Base-by-base conservation (phyloP, 2,888 invertebrate species). In the Agriopis marginaria region DNA sequence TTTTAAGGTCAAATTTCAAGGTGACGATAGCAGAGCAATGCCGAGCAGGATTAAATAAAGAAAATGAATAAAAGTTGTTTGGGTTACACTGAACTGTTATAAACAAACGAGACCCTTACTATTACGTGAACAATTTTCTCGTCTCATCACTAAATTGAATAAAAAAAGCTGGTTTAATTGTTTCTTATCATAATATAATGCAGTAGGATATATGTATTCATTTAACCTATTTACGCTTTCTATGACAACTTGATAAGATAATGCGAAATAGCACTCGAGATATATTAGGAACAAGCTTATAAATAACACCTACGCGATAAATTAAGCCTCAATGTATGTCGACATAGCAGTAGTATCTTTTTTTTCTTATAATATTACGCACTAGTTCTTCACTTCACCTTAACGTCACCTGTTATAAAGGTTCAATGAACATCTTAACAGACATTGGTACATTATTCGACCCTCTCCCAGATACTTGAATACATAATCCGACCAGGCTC, bases 171-270 rank as follows among this genome's bases (percentile, higher is more conserved):
- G 3, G 32, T 32, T 47, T 51, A 23, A 51, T 51, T 23, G 51
- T 51, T 17, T 4, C 51, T 56, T 56, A 58, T 58, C 44, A 14
- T 8, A 3, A 7, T 45, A 58, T 58, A 8, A n/a, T 47, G 58
- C 58, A 45, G 58, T 58, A 58, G 58, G 45, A 45, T 58, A 49
- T 61, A 61, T 42, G 23, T n/a, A 61, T 61, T 61, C 14, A 61
- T 61, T 50, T 51, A 50, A 55, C 49, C 55, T 66, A 61, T 61
- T 55, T 53, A 53, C n/a, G 7, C 53, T 54, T 42, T 61, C 66
- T 66, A 61, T 66, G 55, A 55, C 55, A 54, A 55, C 42, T 66
- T 61, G 66, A 66, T 66, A 61, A 66, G 66, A 66, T 66, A 61
- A 42, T 9, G 12, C 32, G 10, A 32, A 45, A 66, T 60, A 55